Evolutionary conservation across 2,888 invertebrate species (phyloP).

Genomic region (Eristalis arbustorum): DNA sequence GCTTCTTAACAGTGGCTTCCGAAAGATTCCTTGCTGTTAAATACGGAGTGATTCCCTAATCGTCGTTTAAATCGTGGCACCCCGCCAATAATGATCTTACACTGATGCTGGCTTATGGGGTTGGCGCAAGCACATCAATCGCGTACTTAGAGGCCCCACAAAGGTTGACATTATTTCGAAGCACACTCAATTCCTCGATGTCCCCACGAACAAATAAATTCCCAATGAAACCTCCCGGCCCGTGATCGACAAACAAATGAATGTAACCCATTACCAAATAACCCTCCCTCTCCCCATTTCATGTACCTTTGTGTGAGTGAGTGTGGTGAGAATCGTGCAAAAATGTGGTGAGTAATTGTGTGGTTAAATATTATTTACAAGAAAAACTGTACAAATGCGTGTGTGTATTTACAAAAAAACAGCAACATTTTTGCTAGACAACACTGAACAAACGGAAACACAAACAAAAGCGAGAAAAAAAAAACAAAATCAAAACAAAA

Average conservation of each 20-base stretch:
- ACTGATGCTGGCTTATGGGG: no score
- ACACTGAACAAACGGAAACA: constrained; percentile 66
- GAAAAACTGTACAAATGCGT: constrained; percentile 51
- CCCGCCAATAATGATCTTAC: no score
- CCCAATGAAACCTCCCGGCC: neutral
- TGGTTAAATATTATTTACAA: constrained; percentile 43
- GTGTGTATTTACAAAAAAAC: constrained; percentile 66
- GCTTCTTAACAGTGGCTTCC: no score
- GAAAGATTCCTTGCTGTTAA: no score
- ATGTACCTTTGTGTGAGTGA: constrained; percentile 24
- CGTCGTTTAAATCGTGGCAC: no score
- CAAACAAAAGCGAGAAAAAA: constrained; percentile 68
- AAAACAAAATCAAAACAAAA: constrained; percentile 71
- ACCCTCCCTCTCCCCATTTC: neutral
- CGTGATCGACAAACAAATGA: constrained; percentile 26
- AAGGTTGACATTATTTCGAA: neutral
- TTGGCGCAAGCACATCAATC: no score
- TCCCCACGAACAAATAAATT: neutral
- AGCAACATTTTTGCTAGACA: constrained; percentile 38
- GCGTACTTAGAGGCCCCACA: neutral
- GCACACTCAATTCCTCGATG: neutral
- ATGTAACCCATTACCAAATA: constrained; percentile 16
- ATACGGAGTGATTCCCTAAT: no score
- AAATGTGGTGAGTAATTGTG: constrained; percentile 15
- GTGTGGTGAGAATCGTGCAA: constrained; percentile 46